phyloP scores from a whole-genome alignment of 2,113 vertebrate genomes.

The Clupea harengus region DNA sequence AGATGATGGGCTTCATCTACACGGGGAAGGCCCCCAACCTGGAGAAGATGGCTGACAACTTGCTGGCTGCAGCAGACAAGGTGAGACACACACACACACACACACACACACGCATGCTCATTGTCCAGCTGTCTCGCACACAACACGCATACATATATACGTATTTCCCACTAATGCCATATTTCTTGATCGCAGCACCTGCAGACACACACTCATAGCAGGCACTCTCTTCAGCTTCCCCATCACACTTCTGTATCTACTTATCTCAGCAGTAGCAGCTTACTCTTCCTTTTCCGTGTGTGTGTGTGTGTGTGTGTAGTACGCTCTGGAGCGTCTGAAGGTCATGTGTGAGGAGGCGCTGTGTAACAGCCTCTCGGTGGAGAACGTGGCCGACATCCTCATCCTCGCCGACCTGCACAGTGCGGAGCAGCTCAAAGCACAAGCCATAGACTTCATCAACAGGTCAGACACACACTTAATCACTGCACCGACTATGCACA shows the following conservation, averaged over 20 bases:
- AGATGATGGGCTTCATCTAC: constrained; percentile 99
- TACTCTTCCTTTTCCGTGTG: not conserved
- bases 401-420: constrained; percentile 97
- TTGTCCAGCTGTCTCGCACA: no score
- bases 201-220: no score
- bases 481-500: no score
- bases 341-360: constrained; percentile 98
- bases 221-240: no score
- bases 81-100: constrained; percentile 56
- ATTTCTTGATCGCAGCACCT: not conserved
- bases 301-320: constrained; percentile 66
- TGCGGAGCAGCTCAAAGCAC: constrained; percentile 94
- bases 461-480: constrained; percentile 77
- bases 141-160: not conserved
- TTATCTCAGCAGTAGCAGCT: not conserved
- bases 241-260: no score
- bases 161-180: no score
- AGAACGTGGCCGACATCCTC: constrained; percentile 94
- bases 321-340: constrained; percentile 93
- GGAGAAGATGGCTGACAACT: constrained; percentile 97
- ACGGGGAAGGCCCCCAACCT: constrained; percentile 97
- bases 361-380: constrained; percentile 94
- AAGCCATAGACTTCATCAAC: constrained; percentile 98
- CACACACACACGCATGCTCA: not conserved
- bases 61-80: constrained; percentile 97